Conservation (phyloP, 2,113 vertebrate species). For the Thunnus maccoyii region DNA sequence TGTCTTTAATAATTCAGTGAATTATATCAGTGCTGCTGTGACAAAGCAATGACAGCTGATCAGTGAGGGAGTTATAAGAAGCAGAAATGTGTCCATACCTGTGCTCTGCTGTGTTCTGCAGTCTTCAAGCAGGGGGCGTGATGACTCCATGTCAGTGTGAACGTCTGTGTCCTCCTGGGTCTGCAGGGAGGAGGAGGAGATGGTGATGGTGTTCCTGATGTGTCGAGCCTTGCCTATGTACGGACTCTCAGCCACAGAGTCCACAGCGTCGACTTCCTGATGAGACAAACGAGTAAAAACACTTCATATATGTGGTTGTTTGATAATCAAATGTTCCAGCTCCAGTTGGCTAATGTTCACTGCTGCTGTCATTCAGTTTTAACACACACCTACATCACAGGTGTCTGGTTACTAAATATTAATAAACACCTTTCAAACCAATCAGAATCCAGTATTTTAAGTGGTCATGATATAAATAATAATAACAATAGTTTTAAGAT, state of each 20-base stretch:
- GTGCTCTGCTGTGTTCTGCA: background rate
- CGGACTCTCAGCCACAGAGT: constrained; percentile 5
- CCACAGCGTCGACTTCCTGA: background rate
- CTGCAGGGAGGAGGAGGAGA: constrained; percentile 1
- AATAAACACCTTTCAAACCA: no score
- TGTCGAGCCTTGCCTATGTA: constrained; percentile 6
- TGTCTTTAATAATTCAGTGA: no score
- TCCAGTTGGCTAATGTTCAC: no score
- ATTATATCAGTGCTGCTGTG: no score
- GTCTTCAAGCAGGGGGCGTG: background rate
- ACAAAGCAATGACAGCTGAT: background rate
- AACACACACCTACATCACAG: no score
- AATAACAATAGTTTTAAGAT: no score
- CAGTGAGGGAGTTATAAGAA: background rate
- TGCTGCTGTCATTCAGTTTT: no score
- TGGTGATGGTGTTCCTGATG: background rate
- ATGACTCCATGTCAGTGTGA: background rate
- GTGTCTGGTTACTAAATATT: no score
- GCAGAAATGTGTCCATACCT: background rate
- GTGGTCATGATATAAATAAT: no score
- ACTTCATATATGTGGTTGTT: background rate
- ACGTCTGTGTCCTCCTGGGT: background rate
- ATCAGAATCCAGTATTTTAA: no score
- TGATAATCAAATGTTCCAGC: no score
- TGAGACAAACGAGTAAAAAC: background rate